Percentiles rank a stretch among this genome's conserved stretches.
Conservation (phyloP, 2,797 vertebrate species). For the Pangasius djambal region DNA sequence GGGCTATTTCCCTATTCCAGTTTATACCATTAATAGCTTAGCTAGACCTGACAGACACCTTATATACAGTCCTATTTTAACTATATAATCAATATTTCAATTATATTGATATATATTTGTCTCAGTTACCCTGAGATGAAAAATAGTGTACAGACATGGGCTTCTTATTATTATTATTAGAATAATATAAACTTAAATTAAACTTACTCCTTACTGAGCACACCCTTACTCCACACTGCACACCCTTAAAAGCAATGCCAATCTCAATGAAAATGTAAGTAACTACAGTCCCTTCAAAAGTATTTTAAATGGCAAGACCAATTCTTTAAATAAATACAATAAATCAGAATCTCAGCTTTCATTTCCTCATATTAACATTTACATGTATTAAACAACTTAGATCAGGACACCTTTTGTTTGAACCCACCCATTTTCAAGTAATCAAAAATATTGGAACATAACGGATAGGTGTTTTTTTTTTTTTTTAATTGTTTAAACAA, state of each 20-base stretch:
- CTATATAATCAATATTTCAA: neutral
- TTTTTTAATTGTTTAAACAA: neutral
- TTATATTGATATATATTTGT: constrained; percentile 64
- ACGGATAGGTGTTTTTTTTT: neutral
- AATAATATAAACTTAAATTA: neutral
- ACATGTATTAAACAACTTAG: no score
- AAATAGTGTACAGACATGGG: constrained; percentile 20
- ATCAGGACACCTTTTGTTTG: neutral
- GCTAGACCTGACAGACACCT: neutral
- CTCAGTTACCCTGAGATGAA: constrained; percentile 81
- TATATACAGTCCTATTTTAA: neutral
- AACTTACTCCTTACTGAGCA: neutral
- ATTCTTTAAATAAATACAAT: neutral
- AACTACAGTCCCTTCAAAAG: neutral
- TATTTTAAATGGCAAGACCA: neutral
- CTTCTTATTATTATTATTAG: neutral
- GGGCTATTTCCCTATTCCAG: neutral
- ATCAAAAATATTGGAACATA: neutral
- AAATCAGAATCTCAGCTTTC: no score
- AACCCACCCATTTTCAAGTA: no score
- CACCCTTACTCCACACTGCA: neutral
- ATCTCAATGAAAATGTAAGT: neutral
- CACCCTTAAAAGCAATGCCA: neutral
- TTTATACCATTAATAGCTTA: neutral
- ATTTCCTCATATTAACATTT: no score